These are phyloP conservation scores for Spialia ferax DNA, from an alignment of 2,888 invertebrate species.

Conservation along the genomic window DNA sequence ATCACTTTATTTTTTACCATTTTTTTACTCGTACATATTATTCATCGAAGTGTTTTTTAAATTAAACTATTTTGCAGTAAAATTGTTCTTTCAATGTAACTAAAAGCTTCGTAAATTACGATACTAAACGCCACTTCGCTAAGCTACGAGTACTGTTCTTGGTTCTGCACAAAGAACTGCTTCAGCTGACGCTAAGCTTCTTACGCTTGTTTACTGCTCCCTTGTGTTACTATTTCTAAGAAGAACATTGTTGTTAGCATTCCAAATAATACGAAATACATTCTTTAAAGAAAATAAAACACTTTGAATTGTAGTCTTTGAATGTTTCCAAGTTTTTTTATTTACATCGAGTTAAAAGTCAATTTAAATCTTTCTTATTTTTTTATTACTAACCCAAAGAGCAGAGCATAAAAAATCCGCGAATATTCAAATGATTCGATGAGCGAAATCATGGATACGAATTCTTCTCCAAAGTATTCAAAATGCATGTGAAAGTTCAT, in stretches of 20 bases:
- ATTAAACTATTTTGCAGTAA: neutral
- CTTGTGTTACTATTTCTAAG: neutral
- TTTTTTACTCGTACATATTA: too few species aligned
- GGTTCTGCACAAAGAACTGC: neutral
- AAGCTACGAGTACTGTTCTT: neutral
- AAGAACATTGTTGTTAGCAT: conserved; percentile 12
- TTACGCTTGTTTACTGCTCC: conserved; percentile 1
- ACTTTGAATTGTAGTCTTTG: neutral
- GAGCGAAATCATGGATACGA: too few species aligned
- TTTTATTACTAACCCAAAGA: too few species aligned
- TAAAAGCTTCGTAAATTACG: neutral
- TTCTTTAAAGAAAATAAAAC: too few species aligned
- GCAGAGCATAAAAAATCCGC: too few species aligned
- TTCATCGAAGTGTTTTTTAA: neutral
- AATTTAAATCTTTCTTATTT: too few species aligned
- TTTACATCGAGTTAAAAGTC: too few species aligned
- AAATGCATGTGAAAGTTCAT: too few species aligned
- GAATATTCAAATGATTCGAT: too few species aligned
- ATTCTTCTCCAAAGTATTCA: too few species aligned
- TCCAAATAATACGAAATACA: neutral
- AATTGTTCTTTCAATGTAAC: neutral
- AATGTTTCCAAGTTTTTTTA: too few species aligned
- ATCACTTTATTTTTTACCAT: too few species aligned
- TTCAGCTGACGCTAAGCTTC: conserved; percentile 1
- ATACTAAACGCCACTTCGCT: neutral